These are phyloP conservation scores for Microtus pennsylvanicus DNA, from an alignment of 2,113 vertebrate species.

Conservation along the genomic window DNA sequence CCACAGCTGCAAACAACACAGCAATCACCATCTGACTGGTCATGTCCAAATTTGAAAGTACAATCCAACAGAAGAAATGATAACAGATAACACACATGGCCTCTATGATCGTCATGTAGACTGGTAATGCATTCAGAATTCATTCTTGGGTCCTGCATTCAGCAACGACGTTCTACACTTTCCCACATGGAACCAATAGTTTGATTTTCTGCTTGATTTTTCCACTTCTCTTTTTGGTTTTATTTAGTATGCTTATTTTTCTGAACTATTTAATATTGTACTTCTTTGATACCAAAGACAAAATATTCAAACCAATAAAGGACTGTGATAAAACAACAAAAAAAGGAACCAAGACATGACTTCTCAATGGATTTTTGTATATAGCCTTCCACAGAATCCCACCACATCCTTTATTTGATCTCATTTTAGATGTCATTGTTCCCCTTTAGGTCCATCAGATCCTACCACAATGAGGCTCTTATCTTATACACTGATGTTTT, in stretches of 20 bases:
- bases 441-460: neutral
- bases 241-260: slow-evolving; percentile 1
- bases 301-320: neutral
- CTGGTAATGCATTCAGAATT: neutral
- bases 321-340: neutral
- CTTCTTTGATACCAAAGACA: neutral
- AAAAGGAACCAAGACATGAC: neutral
- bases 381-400: neutral
- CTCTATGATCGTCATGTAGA: slow-evolving; percentile 6
- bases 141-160: neutral
- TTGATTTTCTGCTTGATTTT: neutral
- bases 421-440: neutral
- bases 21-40: slow-evolving; percentile 71
- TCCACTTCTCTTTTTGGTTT: neutral
- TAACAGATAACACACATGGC: neutral
- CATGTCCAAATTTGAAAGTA: slow-evolving; percentile 69
- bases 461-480: neutral
- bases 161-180: neutral
- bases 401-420: neutral
- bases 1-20: slow-evolving; percentile 69
- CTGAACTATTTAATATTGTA: neutral
- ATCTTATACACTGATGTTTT: fast-evolving
- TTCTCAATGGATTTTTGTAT: neutral
- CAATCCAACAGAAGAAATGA: slow-evolving; percentile 50
- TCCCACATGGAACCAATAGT: neutral